Percentiles rank a stretch among this genome's conserved stretches.
Conservation (phyloP, 2,113 vertebrate species). For the Siphamia tubifer region DNA sequence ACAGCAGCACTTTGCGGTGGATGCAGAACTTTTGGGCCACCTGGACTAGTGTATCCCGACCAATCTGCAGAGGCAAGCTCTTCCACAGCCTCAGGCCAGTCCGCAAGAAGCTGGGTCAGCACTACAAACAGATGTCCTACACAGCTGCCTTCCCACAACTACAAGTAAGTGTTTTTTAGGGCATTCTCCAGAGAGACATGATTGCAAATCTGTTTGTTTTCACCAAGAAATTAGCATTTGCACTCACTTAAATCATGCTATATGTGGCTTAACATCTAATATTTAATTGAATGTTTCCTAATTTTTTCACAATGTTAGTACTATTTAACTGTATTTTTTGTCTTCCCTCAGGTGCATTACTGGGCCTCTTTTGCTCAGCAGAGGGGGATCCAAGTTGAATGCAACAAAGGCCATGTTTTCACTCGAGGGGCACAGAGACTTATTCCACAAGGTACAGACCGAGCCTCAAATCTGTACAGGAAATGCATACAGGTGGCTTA, state of each 20-base stretch:
- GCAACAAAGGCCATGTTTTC: slow-evolving; percentile 93
- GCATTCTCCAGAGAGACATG: neutral
- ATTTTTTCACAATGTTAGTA: neutral
- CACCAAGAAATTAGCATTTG: neutral
- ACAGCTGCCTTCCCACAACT: slow-evolving; percentile 91
- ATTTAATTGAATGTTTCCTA: neutral
- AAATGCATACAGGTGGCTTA: neutral
- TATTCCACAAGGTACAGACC: slow-evolving; percentile 89
- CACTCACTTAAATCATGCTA: neutral
- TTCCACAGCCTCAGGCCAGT: slow-evolving; percentile 90
- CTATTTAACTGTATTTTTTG: neutral
- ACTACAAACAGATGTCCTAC: slow-evolving; percentile 96
- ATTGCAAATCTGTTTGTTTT: neutral
- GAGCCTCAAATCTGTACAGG: neutral
- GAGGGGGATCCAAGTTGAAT: slow-evolving; percentile 93
- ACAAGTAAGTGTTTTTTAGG: slow-evolving; percentile 79
- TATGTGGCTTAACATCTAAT: neutral
- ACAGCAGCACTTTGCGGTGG: slow-evolving; percentile 98
- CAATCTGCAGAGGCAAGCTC: slow-evolving; percentile 95
- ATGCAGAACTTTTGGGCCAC: slow-evolving; percentile 99
- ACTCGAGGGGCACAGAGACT: slow-evolving; percentile 93
- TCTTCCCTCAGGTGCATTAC: slow-evolving; percentile 88
- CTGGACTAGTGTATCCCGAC: slow-evolving; percentile 92
- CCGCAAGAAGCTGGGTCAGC: slow-evolving; percentile 96
- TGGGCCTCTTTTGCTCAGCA: slow-evolving; percentile 99